These are phyloP conservation scores for Maniola jurtina DNA, from an alignment of 1,140 invertebrate species.

Conservation along the genomic window DNA sequence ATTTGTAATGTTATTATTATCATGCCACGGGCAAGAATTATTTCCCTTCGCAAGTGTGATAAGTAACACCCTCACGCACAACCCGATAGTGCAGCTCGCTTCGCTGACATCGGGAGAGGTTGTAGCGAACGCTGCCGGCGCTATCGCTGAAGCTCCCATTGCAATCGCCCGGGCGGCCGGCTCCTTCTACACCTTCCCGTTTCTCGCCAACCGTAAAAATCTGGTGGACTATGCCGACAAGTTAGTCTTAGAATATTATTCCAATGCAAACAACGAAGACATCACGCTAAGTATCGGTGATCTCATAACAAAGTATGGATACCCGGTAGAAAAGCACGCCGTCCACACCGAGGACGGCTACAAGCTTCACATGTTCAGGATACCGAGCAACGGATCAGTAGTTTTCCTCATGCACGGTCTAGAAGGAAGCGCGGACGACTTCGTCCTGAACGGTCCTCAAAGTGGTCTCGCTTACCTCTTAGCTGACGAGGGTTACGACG, in stretches of 20 bases:
- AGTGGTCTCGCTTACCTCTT: slow-evolving; percentile 82
- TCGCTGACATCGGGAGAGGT: too few relatives aligned
- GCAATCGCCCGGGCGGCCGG: too few relatives aligned
- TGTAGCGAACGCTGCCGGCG: too few relatives aligned
- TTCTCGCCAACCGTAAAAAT: too few relatives aligned
- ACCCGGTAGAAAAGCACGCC: slow-evolving; percentile 41
- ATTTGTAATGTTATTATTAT: too few relatives aligned
- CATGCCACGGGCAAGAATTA: too few relatives aligned
- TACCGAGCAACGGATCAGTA: slow-evolving; percentile 46
- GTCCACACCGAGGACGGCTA: slow-evolving; percentile 53
- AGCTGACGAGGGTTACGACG: slow-evolving; percentile 83
- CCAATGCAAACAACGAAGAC: slow-evolving; percentile 32
- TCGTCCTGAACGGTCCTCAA: slow-evolving; percentile 80
- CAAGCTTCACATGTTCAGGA: slow-evolving; percentile 43
- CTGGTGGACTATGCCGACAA: slow-evolving; percentile 12
- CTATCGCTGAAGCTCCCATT: too few relatives aligned
- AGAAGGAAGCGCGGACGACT: slow-evolving; percentile 83
- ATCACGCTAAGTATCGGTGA: slow-evolving; percentile 34
- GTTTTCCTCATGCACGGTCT: slow-evolving; percentile 86
- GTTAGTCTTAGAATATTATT: slow-evolving; percentile 16
- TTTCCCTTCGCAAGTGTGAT: too few relatives aligned
- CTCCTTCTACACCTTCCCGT: too few relatives aligned
- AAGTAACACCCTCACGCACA: too few relatives aligned
- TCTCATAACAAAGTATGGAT: slow-evolving; percentile 50
- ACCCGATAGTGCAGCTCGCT: too few relatives aligned